A percentile compares a stretch with the other conserved stretches of the same genome.
These are phyloP conservation scores for Perca flavescens DNA, from an alignment of 2,113 vertebrate genomes.

Conservation along the genomic window DNA sequence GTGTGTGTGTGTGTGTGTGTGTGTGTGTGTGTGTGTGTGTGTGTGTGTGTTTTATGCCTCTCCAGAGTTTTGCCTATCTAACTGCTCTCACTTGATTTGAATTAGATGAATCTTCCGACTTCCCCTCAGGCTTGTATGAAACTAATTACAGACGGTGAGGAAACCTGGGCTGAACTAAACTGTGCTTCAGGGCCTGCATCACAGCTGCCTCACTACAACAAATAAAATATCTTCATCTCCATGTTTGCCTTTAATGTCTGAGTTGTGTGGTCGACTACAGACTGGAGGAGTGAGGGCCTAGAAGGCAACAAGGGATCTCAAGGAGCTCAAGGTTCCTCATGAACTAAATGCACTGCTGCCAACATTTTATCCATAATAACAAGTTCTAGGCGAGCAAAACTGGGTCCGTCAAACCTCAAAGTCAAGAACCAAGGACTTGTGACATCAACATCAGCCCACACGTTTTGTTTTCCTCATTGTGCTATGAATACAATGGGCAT, in stretches of 20 bases:
- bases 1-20: neutral
- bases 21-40: neutral
- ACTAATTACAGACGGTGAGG: slow-evolving; percentile 54
- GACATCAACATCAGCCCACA: neutral
- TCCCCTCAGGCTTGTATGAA: slow-evolving; percentile 37
- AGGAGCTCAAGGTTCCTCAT: neutral
- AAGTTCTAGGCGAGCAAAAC: no score
- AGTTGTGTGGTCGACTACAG: neutral
- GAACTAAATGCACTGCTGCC: neutral
- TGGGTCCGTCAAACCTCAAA: no score
- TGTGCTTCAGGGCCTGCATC: slow-evolving; percentile 15
- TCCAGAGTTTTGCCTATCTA: neutral
- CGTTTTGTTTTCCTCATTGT: neutral
- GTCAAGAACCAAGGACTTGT: neutral
- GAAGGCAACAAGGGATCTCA: neutral
- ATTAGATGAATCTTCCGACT: slow-evolving; percentile 47
- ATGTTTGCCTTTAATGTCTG: neutral
- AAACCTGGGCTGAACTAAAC: slow-evolving; percentile 20
- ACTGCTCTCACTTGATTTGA: slow-evolving; percentile 52
- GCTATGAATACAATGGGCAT: neutral
- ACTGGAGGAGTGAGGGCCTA: neutral
- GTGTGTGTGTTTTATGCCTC: slow-evolving; percentile 14
- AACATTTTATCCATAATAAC: neutral
- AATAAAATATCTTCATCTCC: slow-evolving; percentile 12
- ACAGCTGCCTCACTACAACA: neutral